These are phyloP conservation scores for Acronicta alni DNA, from an alignment of 2,888 invertebrate species.

Conservation along the genomic window DNA sequence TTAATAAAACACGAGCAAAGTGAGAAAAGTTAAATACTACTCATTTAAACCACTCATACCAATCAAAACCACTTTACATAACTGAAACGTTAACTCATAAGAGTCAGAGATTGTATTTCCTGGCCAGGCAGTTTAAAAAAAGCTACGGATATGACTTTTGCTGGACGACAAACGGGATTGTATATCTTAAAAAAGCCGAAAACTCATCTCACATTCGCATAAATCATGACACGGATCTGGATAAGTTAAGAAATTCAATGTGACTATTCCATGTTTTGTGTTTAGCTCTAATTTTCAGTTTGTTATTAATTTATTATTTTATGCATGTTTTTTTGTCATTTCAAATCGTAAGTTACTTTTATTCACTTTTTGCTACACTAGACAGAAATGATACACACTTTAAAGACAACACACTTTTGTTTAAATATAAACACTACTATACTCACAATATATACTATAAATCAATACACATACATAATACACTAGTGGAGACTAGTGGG, in stretches of 20 bases:
- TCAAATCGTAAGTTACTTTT: too few relatives aligned
- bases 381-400: too few relatives aligned
- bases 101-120: slow-evolving; percentile 26
- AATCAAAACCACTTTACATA: slow-evolving; percentile 28
- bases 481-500: too few relatives aligned
- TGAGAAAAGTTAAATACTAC: slow-evolving; percentile 30
- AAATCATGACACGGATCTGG: slow-evolving; percentile 12
- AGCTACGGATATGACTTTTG: slow-evolving; percentile 19
- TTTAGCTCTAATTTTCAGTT: background rate
- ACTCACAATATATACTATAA: too few relatives aligned
- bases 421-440: too few relatives aligned
- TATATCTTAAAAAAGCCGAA: slow-evolving; percentile 20
- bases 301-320: background rate
- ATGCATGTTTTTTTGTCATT: background rate
- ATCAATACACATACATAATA: too few relatives aligned
- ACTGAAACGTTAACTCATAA: slow-evolving; percentile 33
- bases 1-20: slow-evolving; percentile 26
- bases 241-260: background rate
- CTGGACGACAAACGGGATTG: slow-evolving; percentile 34
- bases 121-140: slow-evolving; percentile 28
- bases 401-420: too few relatives aligned
- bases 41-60: slow-evolving; percentile 20
- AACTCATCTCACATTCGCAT: slow-evolving; percentile 9
- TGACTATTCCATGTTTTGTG: slow-evolving; percentile 1
- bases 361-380: too few relatives aligned